Conservation (phyloP, 1,140 invertebrate species). For the Stegodyphus mimosarum region DNA sequence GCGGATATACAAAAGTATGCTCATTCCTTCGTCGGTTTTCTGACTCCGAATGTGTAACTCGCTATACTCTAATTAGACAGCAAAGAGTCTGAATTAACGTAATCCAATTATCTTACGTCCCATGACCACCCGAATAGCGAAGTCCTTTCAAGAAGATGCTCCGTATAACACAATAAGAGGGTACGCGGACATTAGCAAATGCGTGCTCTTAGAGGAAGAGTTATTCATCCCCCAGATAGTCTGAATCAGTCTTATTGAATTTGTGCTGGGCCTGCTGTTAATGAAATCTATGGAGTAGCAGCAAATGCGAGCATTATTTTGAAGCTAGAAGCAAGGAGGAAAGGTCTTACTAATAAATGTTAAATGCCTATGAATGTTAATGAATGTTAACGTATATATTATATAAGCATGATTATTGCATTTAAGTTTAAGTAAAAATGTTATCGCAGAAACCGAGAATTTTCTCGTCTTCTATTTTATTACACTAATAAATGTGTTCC, state of each 20-base stretch:
- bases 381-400: too few species aligned
- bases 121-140: slow-evolving; percentile 25
- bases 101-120: slow-evolving; percentile 42
- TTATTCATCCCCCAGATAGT: slow-evolving; percentile 24
- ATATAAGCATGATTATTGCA: too few species aligned
- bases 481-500: too few species aligned
- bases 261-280: background rate
- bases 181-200: slow-evolving; percentile 27
- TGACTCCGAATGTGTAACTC: background rate
- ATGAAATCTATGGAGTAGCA: background rate
- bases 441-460: too few species aligned
- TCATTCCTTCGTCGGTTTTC: too few species aligned
- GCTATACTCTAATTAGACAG: slow-evolving; percentile 46
- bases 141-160: slow-evolving; percentile 17
- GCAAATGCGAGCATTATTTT: background rate
- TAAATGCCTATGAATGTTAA: too few species aligned
- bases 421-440: too few species aligned
- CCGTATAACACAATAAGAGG: slow-evolving; percentile 40
- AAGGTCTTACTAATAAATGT: too few species aligned
- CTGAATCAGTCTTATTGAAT: slow-evolving; percentile 1
- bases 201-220: slow-evolving; percentile 32
- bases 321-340: background rate
- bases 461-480: too few species aligned
- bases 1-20: too few species aligned
- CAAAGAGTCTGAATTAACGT: slow-evolving; percentile 54